Base-by-base conservation (phyloP, 2,797 vertebrate genomes). In the Premnoplex brunnescens region DNA sequence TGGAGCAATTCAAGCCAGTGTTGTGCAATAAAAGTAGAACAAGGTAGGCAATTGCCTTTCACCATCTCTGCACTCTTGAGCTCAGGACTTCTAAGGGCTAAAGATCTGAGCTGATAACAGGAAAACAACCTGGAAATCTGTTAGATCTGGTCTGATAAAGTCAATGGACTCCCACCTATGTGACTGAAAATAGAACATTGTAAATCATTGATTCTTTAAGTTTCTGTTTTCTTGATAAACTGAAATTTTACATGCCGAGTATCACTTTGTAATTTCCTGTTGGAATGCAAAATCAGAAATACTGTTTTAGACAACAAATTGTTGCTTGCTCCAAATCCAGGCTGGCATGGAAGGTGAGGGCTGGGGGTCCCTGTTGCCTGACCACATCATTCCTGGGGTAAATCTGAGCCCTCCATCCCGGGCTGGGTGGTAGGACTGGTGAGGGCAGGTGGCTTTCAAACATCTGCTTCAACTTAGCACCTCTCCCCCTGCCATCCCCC, bases 331-430 rank as follows among this genome's bases (percentile, higher is more conserved):
- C 16, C 74, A 69, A 3, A 48, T 15, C 36, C 48, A 22, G 22
- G 16, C 41, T 74, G 56, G 56, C 37, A 24, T 34, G 36, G 54
- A 63, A 21, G 0, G 10, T 27, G 28, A 37, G 52, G 20, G 36
- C 41, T 79, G 63, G 84, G 54, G 27, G 46, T 68, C 30, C 34
- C 19, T 32, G 3, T 51, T 24, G 59, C n/a, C 23, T 24, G 37
- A 15, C 8, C 17, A 10, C 32, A 13, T 39, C 1, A 0, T 10
- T 15, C 37, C 60, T 0, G 0, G 4, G 26, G 36, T 36, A 24
- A 43, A 62, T 52, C 12, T 18, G 41, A 80, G 66, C 62, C 16
- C 7, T n/a, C 27, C 9, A 8, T 12, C 15, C 58, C 4, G 11
- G 24, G 23, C 4, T 30, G 56, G 48, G 71, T 12, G 55, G 6